Evolutionary conservation across 1,140 invertebrate species (phyloP), one percentile per base, ranked within the genome.

Genomic region (Diorhabda elongata): DNA sequence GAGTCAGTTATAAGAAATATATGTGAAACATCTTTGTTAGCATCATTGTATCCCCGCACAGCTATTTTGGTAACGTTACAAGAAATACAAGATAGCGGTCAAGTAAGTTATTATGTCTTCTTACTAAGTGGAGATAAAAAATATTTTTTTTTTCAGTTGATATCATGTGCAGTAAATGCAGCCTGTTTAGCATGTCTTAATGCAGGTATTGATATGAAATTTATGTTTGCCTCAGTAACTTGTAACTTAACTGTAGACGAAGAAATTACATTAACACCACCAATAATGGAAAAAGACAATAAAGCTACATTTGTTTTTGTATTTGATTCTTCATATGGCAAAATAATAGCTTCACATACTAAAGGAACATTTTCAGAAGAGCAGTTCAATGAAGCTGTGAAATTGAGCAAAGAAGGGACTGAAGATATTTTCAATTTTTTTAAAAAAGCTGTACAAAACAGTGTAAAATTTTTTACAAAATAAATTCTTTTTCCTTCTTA

Each of bases 1-100:
- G 94, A 96, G 83, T 84, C 86, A 64, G 85, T 91, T 41, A 87
- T 97, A 64, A 86, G 83, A 76, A 90, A 90, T 75, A 90, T 90
- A 3, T 91, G 91, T 81, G 91, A 95, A 80, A 82, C 88, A 44
- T 87, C 89, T 1, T 78, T 96, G 58, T 76, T 92, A 3, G 82
- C 87, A 0, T 82, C 85, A 63, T 78, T 92, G 26, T 90, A 95
- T 83, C 94, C 94, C 4, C 84, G 92, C 45, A 88, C 93, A 5
- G 85, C 88, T 41, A 88, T 96, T 70, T 87, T 86, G 6, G 82
- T 97, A 11, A 90, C 91, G 71, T 76, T 96, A 67, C 94, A 97
- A 83, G 94, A 97, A 84, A 82, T 96, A 73, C 90, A 96, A 82
- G 88, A 95, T 83, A 87, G 84, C 79, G 92, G 93, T 70, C 91